These are phyloP conservation scores for Protophormia terraenovae DNA, from an alignment of 2,888 invertebrate genomes.

Conservation along the genomic window DNA sequence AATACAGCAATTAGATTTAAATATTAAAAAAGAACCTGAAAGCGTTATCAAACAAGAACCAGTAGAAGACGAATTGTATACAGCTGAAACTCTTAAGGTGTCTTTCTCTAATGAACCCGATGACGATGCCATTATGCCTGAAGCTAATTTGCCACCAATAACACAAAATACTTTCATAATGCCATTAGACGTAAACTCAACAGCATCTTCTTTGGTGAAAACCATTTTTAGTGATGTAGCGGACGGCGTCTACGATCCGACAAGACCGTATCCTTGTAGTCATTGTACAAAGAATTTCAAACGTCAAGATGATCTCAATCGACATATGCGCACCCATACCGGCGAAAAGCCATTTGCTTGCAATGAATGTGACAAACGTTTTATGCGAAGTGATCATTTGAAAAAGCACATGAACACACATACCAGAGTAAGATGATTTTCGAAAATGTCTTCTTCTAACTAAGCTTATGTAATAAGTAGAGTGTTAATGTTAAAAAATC, in stretches of 20 bases:
- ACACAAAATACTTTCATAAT: not conserved
- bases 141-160: constrained; percentile 66
- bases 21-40: not conserved
- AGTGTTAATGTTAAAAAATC: not conserved
- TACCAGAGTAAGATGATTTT: constrained; percentile 70
- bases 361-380: constrained; percentile 75
- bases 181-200: not conserved
- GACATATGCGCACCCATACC: constrained; percentile 77
- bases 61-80: not conserved
- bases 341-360: constrained; percentile 78
- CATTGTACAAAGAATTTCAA: constrained; percentile 77
- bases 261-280: constrained; percentile 74
- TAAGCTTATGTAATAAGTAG: not conserved
- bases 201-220: not conserved
- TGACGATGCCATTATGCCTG: constrained; percentile 68
- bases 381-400: constrained; percentile 78
- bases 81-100: not conserved
- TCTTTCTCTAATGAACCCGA: constrained; percentile 57
- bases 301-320: constrained; percentile 78
- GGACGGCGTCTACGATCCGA: constrained; percentile 67
- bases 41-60: constrained; percentile 12
- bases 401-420: constrained; percentile 79
- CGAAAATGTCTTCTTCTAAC: constrained; percentile 12
- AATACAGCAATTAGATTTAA: not conserved
- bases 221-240: not conserved